phyloP scores from a whole-genome alignment of 1,140 invertebrate genomes.

The Brachionus plicatilis region DNA sequence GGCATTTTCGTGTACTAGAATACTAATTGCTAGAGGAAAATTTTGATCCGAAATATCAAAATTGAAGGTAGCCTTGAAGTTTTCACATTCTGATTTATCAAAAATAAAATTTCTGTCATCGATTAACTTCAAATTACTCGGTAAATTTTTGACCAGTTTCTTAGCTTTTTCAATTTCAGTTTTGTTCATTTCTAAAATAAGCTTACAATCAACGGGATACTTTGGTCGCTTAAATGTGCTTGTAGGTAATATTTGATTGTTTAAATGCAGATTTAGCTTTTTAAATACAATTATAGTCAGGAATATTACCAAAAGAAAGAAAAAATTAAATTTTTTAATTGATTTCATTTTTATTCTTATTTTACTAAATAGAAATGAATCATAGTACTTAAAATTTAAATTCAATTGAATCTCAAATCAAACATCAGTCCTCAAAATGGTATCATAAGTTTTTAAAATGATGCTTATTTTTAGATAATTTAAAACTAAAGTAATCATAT shows the following conservation, averaged over 20 bases:
- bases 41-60: not conserved
- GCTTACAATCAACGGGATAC: not conserved
- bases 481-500: not conserved
- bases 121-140: not conserved
- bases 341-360: not conserved
- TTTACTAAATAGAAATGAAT: not conserved
- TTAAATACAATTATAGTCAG: not conserved
- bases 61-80: not conserved
- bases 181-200: not conserved
- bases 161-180: not conserved
- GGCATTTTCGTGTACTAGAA: conserved; percentile 31
- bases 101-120: not conserved
- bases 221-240: not conserved
- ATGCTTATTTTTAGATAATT: not conserved
- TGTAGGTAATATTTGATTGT: not conserved
- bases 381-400: not conserved
- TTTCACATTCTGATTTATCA: not conserved
- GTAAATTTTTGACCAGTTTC: not conserved
- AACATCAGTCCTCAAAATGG: not conserved
- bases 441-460: not conserved
- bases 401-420: not conserved
- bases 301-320: not conserved
- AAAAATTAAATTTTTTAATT: not conserved
- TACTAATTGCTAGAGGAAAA: conserved; percentile 40
- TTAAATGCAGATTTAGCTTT: not conserved